phyloP scores from a whole-genome alignment of 2,797 vertebrate genomes.

The Spinus pinus region DNA sequence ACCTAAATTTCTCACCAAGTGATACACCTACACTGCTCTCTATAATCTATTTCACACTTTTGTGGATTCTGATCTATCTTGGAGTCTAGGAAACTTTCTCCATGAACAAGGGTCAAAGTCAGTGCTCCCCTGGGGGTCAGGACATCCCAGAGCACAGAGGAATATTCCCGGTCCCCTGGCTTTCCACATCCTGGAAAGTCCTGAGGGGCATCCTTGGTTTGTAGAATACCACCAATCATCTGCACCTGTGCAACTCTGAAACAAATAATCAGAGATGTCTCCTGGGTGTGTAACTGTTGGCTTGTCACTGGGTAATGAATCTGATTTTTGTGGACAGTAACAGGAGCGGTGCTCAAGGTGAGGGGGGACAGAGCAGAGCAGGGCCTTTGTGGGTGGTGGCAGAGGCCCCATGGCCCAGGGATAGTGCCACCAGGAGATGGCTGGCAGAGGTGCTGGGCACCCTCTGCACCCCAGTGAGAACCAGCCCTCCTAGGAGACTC shows the following conservation, averaged over 20 bases:
- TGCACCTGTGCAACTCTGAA: neutral
- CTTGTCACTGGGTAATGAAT: neutral
- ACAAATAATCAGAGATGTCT: neutral
- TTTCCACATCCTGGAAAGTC: neutral
- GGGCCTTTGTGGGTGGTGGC: neutral
- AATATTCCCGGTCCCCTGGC: too few relatives aligned
- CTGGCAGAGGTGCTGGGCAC: neutral
- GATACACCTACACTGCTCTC: too few relatives aligned
- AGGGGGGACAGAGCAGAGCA: neutral
- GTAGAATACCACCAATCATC: neutral
- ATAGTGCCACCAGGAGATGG: neutral
- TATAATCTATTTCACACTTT: too few relatives aligned
- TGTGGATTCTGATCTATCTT: too few relatives aligned
- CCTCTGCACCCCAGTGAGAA: too few relatives aligned
- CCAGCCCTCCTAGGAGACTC: neutral
- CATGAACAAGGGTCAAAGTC: too few relatives aligned
- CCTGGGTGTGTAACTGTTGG: neutral
- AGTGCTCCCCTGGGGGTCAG: too few relatives aligned
- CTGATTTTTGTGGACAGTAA: neutral
- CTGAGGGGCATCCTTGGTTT: neutral
- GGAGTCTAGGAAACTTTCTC: too few relatives aligned
- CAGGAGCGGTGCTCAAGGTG: rapidly evolving
- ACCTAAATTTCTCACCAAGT: too few relatives aligned
- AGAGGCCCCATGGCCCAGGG: too few relatives aligned
- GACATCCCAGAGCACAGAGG: too few relatives aligned